Conservation (phyloP, 2,797 vertebrate genomes). For the Poecilia gillii region DNA sequence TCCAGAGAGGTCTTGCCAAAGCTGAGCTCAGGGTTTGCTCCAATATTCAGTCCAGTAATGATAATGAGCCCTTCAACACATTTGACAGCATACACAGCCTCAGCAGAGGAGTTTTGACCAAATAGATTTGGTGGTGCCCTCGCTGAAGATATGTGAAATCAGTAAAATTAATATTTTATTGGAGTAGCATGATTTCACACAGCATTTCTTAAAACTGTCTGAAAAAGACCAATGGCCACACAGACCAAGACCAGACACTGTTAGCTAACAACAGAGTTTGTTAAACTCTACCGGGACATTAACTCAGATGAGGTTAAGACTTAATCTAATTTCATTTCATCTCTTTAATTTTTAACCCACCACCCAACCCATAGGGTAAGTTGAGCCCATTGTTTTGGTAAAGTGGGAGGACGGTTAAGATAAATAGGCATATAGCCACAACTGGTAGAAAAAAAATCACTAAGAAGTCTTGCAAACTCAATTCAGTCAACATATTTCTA, state of each 20-base stretch:
- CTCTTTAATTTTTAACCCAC: background rate
- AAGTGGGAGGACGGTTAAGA: background rate
- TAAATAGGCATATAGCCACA: background rate
- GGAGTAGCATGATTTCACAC: background rate
- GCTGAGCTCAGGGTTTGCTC: constrained; percentile 73
- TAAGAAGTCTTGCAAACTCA: background rate
- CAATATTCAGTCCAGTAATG: constrained; percentile 74
- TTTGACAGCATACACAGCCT: constrained; percentile 65
- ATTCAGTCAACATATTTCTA: background rate
- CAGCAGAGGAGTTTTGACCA: constrained; percentile 25
- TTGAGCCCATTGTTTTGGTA: background rate
- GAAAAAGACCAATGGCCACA: background rate
- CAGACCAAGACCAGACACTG: background rate
- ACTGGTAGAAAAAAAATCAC: background rate
- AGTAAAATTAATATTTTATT: background rate
- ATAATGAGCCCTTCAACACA: constrained; percentile 73
- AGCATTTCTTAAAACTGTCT: background rate
- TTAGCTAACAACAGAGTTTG: background rate
- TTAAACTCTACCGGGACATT: background rate
- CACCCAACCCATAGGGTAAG: background rate
- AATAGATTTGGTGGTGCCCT: background rate
- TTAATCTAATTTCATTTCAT: background rate
- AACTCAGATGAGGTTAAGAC: background rate
- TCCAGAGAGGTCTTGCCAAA: constrained; percentile 72
- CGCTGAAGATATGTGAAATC: background rate